Evolutionary conservation across 2,113 vertebrate species (phyloP).

Genomic region (Chionis minor): DNA sequence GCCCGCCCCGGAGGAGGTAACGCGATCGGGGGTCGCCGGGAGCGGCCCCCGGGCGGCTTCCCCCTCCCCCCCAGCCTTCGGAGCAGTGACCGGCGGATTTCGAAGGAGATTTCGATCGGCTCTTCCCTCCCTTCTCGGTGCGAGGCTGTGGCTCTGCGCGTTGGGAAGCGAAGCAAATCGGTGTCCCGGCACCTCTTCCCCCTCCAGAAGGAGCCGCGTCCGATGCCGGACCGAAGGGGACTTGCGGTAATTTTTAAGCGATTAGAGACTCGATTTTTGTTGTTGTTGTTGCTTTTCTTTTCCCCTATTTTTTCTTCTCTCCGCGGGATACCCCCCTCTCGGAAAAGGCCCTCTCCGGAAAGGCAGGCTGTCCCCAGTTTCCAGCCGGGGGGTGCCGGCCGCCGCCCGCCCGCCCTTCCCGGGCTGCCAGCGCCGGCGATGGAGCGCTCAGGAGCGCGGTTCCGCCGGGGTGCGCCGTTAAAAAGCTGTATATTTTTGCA

Average conservation of each 20-base stretch:
- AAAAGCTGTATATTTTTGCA: constrained; percentile 63
- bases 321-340: accelerated
- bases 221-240: accelerated
- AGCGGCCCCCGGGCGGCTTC: too few relatives aligned
- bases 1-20: background rate
- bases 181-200: background rate
- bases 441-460: background rate
- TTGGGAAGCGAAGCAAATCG: accelerated
- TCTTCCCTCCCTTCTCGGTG: accelerated
- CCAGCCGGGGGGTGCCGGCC: accelerated
- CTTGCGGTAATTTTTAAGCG: accelerated
- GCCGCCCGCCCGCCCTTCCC: background rate
- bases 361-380: background rate
- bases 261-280: accelerated
- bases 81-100: background rate
- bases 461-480: background rate
- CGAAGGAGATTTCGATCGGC: background rate
- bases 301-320: accelerated
- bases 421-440: background rate
- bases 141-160: background rate
- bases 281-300: accelerated
- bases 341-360: background rate
- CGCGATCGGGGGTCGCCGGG: background rate
- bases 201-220: accelerated
- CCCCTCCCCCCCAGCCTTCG: too few relatives aligned